Base-by-base conservation (phyloP, 2,888 invertebrate species). In the Tinea pellionella region DNA sequence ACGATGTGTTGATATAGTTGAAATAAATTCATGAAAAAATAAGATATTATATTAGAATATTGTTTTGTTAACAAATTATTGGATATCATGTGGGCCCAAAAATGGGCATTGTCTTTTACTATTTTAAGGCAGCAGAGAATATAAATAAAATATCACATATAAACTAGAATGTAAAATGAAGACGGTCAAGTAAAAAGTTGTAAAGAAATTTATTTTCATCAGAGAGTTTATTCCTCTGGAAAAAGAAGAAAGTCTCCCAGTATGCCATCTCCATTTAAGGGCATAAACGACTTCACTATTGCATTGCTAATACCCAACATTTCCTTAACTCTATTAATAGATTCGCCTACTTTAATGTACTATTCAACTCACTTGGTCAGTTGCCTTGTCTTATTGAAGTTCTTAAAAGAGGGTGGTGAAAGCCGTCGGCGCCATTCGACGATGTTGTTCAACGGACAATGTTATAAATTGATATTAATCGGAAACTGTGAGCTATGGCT, bases 391-490 rank as follows among this genome's bases (percentile, higher is more conserved):
- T 24, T 24, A 24, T 24, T 24, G 24, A 24, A 24, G 24, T 6
- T 47, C 16, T 47, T 15, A 7, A 47, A 16, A 47, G 62, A 61
- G 61, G 61, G 62, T 64, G 61, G 70, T 67, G 72, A 72, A 73
- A 74, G 70, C 68, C 59, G 51, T 60, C 60, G 63, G 65, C 65
- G 66, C 63, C 47, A 43, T 16, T n/a, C 51, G 12, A 51, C 42
- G 12, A 53, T 18, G 16, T 60, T 9, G 51, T 47, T 18, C 15
- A 53, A 9, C 61, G 59, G 63, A 71, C 69, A 71, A 69, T 73
- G 65, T 68, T 66, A 68, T 69, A 72, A 72, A 74, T 73, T 72
- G 68, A 71, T 74, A 73, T 72, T 71, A 73, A 74, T 74, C 68
- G 70, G 32, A 2, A 32, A 24, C 32, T 18, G 53, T 51, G 57